Percentiles rank a stretch among this genome's conserved stretches.
Evolutionary conservation across 2,113 vertebrate genomes (phyloP).

Genomic region (Catharus fuscescens): DNA sequence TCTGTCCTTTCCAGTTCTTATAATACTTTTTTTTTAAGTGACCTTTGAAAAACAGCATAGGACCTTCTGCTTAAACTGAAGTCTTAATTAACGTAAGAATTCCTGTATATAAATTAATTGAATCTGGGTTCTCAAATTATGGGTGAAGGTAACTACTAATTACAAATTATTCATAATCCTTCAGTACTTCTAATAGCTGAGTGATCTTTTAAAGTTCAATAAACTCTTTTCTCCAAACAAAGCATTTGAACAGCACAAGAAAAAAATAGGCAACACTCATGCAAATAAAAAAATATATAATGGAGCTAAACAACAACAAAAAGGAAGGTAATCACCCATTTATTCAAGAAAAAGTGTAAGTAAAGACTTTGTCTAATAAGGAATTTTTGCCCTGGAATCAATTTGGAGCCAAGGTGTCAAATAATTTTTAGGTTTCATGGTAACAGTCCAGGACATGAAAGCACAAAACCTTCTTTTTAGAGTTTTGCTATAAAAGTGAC

Average conservation of each 20-base stretch:
- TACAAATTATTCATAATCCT: conserved; percentile 10
- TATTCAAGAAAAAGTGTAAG: background rate
- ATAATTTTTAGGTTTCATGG: background rate
- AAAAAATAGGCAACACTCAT: background rate
- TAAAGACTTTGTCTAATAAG: background rate
- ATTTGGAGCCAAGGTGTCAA: background rate
- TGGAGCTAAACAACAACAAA: background rate
- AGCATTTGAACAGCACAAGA: background rate
- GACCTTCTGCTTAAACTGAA: conserved; percentile 33
- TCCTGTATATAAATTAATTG: background rate
- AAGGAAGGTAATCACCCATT: background rate
- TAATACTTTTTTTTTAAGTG: background rate
- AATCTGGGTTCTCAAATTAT: background rate
- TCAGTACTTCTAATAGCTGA: conserved; percentile 10
- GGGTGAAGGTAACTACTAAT: background rate
- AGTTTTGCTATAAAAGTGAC: background rate
- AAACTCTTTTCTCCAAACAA: background rate
- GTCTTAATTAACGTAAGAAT: conserved; percentile 40
- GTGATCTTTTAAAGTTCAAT: background rate
- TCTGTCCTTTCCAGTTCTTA: background rate
- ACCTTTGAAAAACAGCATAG: background rate
- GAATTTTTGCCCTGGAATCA: background rate
- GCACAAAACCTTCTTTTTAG: background rate
- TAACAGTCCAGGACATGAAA: background rate
- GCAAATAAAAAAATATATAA: background rate